These are phyloP conservation scores for Tubulanus polymorphus DNA, from an alignment of 2,888 invertebrate genomes.

Conservation along the genomic window DNA sequence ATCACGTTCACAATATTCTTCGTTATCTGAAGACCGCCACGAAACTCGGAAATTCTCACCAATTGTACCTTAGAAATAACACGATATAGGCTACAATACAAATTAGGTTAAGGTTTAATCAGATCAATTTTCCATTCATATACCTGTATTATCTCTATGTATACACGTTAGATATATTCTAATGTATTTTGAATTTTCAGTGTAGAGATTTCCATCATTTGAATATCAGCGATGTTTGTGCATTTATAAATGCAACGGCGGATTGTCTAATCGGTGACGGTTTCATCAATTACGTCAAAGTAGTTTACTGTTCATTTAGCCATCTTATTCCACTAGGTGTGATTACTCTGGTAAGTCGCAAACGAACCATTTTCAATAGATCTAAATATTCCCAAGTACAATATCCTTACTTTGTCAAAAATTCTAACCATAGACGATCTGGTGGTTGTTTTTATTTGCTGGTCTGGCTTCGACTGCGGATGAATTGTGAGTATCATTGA, in stretches of 20 bases:
- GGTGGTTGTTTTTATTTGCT: constrained; percentile 59
- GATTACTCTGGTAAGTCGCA: constrained; percentile 40
- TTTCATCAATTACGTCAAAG: constrained; percentile 48
- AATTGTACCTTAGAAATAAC: too few species aligned
- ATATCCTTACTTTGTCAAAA: background rate
- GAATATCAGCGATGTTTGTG: constrained; percentile 32
- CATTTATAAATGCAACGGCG: constrained; percentile 42
- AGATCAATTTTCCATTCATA: too few species aligned
- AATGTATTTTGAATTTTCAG: too few species aligned
- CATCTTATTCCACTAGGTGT: constrained; percentile 27
- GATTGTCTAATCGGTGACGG: constrained; percentile 50
- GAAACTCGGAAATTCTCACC: too few species aligned
- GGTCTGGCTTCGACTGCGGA: constrained; percentile 60
- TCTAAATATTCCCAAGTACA: background rate
- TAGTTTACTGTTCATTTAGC: constrained; percentile 50
- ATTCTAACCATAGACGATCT: constrained; percentile 45
- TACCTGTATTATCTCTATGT: too few species aligned
- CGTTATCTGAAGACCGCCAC: too few species aligned
- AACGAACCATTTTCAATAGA: background rate
- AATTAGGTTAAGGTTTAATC: too few species aligned
- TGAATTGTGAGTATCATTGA: constrained; percentile 57
- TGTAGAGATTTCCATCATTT: constrained; percentile 38
- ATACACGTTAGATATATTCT: too few species aligned
- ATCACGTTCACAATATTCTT: too few species aligned
- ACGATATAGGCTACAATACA: too few species aligned